phyloP scores from a whole-genome alignment of 1,140 invertebrate species.

The Cydia strobilella region DNA sequence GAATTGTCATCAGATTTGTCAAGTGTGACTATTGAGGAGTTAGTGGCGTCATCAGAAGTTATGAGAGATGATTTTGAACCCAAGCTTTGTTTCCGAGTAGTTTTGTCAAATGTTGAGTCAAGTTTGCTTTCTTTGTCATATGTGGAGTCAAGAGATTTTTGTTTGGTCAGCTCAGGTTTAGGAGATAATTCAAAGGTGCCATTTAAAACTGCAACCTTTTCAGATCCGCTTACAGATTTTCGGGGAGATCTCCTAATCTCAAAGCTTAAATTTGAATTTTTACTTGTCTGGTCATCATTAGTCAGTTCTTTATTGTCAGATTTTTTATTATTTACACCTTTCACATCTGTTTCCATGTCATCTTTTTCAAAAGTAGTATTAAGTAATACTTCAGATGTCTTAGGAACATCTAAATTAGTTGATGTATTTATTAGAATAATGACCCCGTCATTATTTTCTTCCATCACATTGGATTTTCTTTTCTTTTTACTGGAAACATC shows the following conservation, averaged over 20 bases:
- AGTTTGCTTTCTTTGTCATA: conserved; percentile 35
- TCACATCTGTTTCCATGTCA: not conserved
- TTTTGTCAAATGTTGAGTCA: conserved; percentile 25
- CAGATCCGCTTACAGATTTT: conserved; percentile 22
- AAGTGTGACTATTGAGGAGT: conserved; percentile 41
- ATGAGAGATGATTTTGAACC: conserved; percentile 51
- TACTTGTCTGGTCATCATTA: not conserved
- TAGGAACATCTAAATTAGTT: not conserved
- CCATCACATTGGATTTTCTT: not conserved
- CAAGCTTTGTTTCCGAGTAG: not conserved
- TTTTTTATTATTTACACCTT: conserved; percentile 23
- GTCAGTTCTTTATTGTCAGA: conserved; percentile 18
- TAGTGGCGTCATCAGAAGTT: conserved; percentile 53
- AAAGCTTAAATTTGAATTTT: conserved; percentile 1
- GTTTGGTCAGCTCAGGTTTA: conserved; percentile 1
- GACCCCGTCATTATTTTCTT: conserved; percentile 8
- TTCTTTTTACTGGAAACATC: conserved; percentile 3
- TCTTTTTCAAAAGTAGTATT: conserved; percentile 40
- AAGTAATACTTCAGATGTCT: conserved; percentile 18
- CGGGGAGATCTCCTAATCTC: not conserved
- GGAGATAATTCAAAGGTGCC: conserved; percentile 33
- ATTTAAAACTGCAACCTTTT: conserved; percentile 22
- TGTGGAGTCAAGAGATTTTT: conserved; percentile 33
- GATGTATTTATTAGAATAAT: not conserved
- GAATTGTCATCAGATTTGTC: conserved; percentile 55